Percentiles rank a stretch among this genome's conserved stretches.
phyloP scores from a whole-genome alignment of 2,113 vertebrate species.

The Forbesichthys agassizii region DNA sequence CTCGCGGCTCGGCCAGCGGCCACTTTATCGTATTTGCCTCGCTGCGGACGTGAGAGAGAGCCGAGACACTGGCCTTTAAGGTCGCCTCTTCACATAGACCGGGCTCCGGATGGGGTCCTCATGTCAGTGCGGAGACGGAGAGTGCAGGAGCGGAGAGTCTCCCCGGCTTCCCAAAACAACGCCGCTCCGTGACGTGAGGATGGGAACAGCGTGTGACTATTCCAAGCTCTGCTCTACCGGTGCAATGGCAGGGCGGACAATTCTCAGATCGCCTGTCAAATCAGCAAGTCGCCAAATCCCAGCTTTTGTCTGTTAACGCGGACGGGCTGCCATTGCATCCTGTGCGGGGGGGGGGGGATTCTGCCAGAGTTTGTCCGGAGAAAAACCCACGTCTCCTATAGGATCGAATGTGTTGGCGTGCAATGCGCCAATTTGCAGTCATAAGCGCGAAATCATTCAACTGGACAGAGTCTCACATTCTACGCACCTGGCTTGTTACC shows the following conservation, averaged over 20 bases:
- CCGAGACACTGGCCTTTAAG: slow-evolving; percentile 35
- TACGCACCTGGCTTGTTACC: slow-evolving; percentile 51
- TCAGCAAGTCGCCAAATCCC: slow-evolving; percentile 39
- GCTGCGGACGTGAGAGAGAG: slow-evolving; percentile 29
- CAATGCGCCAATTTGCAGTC: slow-evolving; percentile 59
- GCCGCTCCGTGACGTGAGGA: slow-evolving; percentile 32
- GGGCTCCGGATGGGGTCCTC: slow-evolving; percentile 57
- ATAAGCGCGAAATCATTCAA: slow-evolving; percentile 27
- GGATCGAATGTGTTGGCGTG: slow-evolving; percentile 27
- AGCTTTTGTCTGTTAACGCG: slow-evolving; percentile 8
- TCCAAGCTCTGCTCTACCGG: slow-evolving; percentile 1
- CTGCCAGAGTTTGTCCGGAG: background rate
- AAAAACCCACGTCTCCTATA: slow-evolving; percentile 15
- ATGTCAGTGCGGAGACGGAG: slow-evolving; percentile 56
- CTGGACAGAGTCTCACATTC: slow-evolving; percentile 39
- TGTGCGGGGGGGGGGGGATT: slow-evolving; percentile 15
- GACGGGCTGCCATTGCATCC: slow-evolving; percentile 40
- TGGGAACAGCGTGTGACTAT: slow-evolving; percentile 10
- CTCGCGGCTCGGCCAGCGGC: slow-evolving; percentile 37
- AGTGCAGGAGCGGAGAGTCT: slow-evolving; percentile 37
- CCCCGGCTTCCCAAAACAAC: slow-evolving; percentile 25
- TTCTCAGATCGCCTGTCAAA: slow-evolving; percentile 43
- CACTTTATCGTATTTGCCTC: slow-evolving; percentile 51
- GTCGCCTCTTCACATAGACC: slow-evolving; percentile 49
- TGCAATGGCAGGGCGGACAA: slow-evolving; percentile 58